phyloP scores from a whole-genome alignment of 2,797 vertebrate species.

The Xerus rutilus region DNA sequence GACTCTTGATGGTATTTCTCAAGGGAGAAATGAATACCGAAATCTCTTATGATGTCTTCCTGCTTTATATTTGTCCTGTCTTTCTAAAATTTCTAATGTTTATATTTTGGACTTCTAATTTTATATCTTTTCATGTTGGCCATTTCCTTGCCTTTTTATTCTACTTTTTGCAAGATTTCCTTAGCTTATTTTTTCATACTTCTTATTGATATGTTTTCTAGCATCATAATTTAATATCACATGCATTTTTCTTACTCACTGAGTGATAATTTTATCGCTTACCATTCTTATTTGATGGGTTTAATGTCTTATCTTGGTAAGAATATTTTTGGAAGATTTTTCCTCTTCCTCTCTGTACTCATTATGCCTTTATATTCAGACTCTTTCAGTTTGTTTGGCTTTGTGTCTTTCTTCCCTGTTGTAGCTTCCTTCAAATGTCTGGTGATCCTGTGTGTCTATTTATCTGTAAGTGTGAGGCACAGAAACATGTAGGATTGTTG shows the following conservation, averaged over 20 bases:
- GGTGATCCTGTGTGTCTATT: neutral
- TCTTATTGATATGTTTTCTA: conserved; percentile 13
- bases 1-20: neutral
- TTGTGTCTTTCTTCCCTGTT: neutral
- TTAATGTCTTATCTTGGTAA: neutral
- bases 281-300: neutral
- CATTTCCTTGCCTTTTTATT: neutral
- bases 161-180: neutral
- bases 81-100: conserved; percentile 7
- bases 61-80: neutral
- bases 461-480: neutral
- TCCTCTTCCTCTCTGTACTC: neutral
- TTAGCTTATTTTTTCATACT: neutral
- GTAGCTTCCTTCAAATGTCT: neutral
- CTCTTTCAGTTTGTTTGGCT: neutral
- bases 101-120: conserved; percentile 40
- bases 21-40: neutral
- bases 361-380: neutral
- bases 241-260: neutral
- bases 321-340: conserved; percentile 19
- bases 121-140: neutral
- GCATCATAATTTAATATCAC: neutral
- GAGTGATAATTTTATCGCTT: conserved; percentile 26
- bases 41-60: neutral
- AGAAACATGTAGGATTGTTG: neutral